phyloP scores from a whole-genome alignment of 2,888 invertebrate species.

The Ennomos erosarius region DNA sequence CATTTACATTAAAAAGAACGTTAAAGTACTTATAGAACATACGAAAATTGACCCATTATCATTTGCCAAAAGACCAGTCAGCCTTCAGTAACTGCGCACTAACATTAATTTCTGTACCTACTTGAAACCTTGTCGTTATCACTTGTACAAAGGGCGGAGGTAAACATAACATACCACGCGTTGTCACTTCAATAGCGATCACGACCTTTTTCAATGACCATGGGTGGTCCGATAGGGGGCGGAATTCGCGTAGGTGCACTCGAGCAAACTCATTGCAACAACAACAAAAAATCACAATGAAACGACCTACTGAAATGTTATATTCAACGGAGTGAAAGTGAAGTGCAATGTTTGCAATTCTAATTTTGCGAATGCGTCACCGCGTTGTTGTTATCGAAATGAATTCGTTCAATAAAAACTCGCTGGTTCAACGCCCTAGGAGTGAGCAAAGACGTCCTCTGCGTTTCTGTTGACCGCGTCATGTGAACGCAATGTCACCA shows the following conservation, averaged over 20 bases:
- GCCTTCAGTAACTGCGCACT: not conserved
- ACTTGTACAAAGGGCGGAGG: slow-evolving; percentile 33
- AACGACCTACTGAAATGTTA: slow-evolving; percentile 42
- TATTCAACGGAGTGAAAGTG: slow-evolving; percentile 39
- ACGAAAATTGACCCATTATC: too few species aligned
- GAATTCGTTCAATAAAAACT: slow-evolving; percentile 11
- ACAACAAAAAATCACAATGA: slow-evolving; percentile 65
- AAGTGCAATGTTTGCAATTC: slow-evolving; percentile 20
- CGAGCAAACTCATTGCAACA: slow-evolving; percentile 60
- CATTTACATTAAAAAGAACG: too few species aligned
- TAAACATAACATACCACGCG: slow-evolving; percentile 30
- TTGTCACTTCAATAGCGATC: slow-evolving; percentile 39
- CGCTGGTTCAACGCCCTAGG: slow-evolving; percentile 28
- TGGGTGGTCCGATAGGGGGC: slow-evolving; percentile 46
- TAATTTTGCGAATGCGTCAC: slow-evolving; percentile 28
- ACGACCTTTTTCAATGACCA: slow-evolving; percentile 57
- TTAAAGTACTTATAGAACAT: too few species aligned
- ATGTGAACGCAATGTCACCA: slow-evolving; percentile 31
- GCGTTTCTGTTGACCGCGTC: slow-evolving; percentile 26
- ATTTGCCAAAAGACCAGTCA: too few species aligned
- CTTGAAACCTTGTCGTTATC: slow-evolving; percentile 1
- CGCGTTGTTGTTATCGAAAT: slow-evolving; percentile 22
- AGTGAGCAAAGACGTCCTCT: slow-evolving; percentile 29
- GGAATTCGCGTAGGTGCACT: slow-evolving; percentile 46
- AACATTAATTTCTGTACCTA: not conserved